Conservation (phyloP, 2,888 invertebrate species). For the Anaspis maculata region DNA sequence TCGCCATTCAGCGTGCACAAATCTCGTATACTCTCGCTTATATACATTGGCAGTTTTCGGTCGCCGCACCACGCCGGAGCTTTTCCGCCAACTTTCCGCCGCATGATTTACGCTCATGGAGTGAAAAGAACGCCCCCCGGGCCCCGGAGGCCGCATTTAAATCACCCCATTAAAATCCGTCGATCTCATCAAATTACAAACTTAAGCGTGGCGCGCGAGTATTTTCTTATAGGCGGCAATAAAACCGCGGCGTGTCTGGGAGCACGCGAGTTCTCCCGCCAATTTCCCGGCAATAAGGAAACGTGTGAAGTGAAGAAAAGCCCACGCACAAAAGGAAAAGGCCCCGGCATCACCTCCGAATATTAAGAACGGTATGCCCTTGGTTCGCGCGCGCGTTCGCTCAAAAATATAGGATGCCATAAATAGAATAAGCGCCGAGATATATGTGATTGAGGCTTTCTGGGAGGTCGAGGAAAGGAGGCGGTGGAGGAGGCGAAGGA, state of each 20-base stretch:
- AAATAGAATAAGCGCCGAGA: slow-evolving; percentile 35
- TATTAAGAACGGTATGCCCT: slow-evolving; percentile 32
- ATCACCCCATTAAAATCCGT: slow-evolving; percentile 24
- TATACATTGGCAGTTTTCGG: no score
- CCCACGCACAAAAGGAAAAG: slow-evolving; percentile 28
- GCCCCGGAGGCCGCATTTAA: slow-evolving; percentile 18
- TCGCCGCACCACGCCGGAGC: no score
- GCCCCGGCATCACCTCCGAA: slow-evolving; percentile 24
- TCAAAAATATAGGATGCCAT: slow-evolving; percentile 31
- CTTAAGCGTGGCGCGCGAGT: slow-evolving; percentile 20
- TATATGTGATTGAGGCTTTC: slow-evolving; percentile 34
- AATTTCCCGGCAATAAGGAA: slow-evolving; percentile 30
- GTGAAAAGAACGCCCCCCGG: slow-evolving; percentile 6
- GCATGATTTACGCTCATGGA: slow-evolving; percentile 15
- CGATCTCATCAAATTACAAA: slow-evolving; percentile 23
- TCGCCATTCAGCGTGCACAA: no score
- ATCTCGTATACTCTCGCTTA: no score
- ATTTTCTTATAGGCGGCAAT: slow-evolving; percentile 16
- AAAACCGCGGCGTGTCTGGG: slow-evolving; percentile 20
- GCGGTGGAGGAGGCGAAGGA: no score
- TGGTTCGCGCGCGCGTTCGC: slow-evolving; percentile 8
- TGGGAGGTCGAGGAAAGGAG: no score
- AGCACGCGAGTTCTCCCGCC: slow-evolving; percentile 23
- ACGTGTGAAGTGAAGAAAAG: slow-evolving; percentile 27
- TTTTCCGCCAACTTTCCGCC: no score